These are phyloP conservation scores for Buathra laborator DNA, from an alignment of 2,888 invertebrate species.

Conservation along the genomic window DNA sequence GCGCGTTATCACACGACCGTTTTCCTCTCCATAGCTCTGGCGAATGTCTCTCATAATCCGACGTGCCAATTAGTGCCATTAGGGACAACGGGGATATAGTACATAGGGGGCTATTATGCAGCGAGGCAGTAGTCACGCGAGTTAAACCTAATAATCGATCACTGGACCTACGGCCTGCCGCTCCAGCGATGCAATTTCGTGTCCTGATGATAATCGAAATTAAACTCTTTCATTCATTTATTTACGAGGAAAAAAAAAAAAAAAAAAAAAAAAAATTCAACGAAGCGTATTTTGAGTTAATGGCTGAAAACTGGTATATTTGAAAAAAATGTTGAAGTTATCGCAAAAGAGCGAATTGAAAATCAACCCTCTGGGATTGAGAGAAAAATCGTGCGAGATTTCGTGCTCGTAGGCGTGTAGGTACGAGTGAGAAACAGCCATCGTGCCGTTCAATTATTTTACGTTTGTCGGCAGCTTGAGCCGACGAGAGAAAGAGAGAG, in stretches of 20 bases:
- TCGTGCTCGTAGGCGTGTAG: not conserved
- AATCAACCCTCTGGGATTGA: not conserved
- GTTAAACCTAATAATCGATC: constrained; percentile 67
- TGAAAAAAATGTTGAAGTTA: not conserved
- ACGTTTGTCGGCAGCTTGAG: constrained; percentile 14
- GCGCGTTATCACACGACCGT: not conserved
- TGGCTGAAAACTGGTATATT: too few species aligned
- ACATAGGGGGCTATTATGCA: constrained; percentile 18
- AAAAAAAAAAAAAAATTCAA: too few species aligned
- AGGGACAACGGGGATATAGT: constrained; percentile 66
- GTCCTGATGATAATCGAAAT: not conserved
- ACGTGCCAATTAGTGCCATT: constrained; percentile 77
- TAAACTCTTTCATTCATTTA: not conserved
- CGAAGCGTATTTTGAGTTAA: too few species aligned
- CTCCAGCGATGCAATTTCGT: not conserved
- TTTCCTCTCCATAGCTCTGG: constrained; percentile 38
- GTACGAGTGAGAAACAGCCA: not conserved
- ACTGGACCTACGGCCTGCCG: constrained; percentile 1
- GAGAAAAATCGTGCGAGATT: constrained; percentile 1
- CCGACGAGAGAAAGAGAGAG: not conserved
- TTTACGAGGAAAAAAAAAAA: not conserved
- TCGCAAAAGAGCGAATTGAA: not conserved
- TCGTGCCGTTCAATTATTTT: constrained; percentile 53
- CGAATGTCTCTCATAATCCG: constrained; percentile 78
- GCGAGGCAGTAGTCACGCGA: constrained; percentile 18